Base-by-base conservation (phyloP, 2,113 vertebrate species). In the Chlorocebus sabaeus region DNA sequence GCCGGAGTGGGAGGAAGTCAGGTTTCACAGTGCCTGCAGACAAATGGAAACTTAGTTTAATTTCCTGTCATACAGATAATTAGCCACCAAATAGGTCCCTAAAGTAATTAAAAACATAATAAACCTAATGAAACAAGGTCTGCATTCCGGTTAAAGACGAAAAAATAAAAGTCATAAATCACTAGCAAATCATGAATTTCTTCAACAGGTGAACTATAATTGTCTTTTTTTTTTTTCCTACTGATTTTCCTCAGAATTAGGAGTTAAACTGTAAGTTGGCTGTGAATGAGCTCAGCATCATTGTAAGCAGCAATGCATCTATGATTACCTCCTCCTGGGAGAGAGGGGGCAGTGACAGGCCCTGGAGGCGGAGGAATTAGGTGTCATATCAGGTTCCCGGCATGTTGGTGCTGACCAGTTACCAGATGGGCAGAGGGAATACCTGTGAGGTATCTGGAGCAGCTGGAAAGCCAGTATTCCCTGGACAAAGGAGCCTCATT, bases 31-130 rank as follows among this genome's bases (percentile, higher is more conserved):
- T 92, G 92, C 68, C 61, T 92, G 84, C 88, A 93, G 93, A 89
- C 84, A 98, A 86, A 97, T 75, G 95, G 73, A 61, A 79, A 8
- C 89, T 94, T 95, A 78, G 8, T 81, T 97, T 98, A 96, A 97
- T 97, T 96, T 92, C 89, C 96, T 98, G 90, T 86, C 96, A 98
- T 97, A 97, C 70, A 97, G 88, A 97, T 98, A 98, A 98, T 97
- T 95, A 98, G 96, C 94, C 89, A 96, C 79, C 96, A 97, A 97
- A 97, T 87, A 97, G 83, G 40, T 98, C 97, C 96, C 94, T 68
- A 92, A 90, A 86, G 78, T 86, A 97, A 98, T 98, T 95, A 98
- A 95, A 93, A 97, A 27, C 93, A 96, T 73, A 97, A 97, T 38
- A 95, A 89, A 97, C 45, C 13, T 90, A 95, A 96, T 89, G 94